Evolutionary conservation across 2,113 vertebrate genomes (phyloP).

Genomic region (Xenus cinereus): DNA sequence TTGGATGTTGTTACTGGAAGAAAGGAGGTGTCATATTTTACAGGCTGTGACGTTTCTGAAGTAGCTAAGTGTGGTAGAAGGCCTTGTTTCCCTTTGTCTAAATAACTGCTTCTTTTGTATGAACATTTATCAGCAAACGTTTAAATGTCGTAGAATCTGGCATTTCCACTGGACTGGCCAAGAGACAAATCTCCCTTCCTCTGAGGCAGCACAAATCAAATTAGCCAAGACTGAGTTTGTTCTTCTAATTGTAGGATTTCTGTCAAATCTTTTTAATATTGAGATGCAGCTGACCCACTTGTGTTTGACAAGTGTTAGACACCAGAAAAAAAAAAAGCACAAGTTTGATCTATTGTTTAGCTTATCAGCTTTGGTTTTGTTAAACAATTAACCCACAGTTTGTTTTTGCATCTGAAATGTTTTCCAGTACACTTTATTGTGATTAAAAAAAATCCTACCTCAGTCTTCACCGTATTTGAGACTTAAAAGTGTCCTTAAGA

Average conservation of each 20-base stretch:
- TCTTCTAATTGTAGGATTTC: conserved; percentile 12
- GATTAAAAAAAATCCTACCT: neutral
- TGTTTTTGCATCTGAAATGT: neutral
- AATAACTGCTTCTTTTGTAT: neutral
- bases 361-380: neutral
- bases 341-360: neutral
- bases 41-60: neutral
- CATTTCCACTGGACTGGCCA: neutral
- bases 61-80: neutral
- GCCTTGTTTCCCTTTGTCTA: neutral
- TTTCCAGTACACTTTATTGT: neutral
- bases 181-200: neutral
- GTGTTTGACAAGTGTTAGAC: neutral
- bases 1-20: neutral
- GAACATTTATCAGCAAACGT: neutral
- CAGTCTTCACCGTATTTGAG: neutral
- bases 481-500: neutral
- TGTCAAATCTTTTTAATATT: conserved; percentile 31
- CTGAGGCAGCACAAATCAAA: conserved; percentile 43
- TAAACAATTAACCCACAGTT: neutral
- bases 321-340: neutral
- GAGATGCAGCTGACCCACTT: conserved; percentile 19
- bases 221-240: conserved; percentile 14
- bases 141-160: neutral
- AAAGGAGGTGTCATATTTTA: neutral